Evolutionary conservation across 2,797 vertebrate genomes (phyloP).

Genomic region (Labroides dimidiatus): DNA sequence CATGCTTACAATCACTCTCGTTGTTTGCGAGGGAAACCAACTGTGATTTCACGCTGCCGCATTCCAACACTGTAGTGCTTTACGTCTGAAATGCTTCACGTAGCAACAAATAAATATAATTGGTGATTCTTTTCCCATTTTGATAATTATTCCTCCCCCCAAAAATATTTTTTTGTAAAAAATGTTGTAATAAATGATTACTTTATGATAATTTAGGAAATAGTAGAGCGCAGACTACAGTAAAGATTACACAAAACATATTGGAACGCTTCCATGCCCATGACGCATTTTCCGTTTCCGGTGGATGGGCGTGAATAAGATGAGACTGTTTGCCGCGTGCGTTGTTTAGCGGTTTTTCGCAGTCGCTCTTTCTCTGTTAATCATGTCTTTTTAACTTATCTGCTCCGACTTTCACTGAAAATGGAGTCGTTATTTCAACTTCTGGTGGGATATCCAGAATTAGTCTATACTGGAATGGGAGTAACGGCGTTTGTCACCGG

Average conservation of each 20-base stretch:
- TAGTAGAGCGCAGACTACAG: fast-evolving
- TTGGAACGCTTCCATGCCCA: background rate
- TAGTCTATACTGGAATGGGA: constrained; percentile 88
- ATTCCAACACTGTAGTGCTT: no score
- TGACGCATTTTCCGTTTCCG: constrained; percentile 69
- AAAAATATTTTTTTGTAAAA: no score
- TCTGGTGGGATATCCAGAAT: constrained; percentile 80
- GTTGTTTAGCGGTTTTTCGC: constrained; percentile 24
- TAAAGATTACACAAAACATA: background rate
- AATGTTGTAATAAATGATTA: no score
- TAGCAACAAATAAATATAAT: no score
- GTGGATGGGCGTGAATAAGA: constrained; percentile 61
- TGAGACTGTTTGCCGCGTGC: constrained; percentile 53
- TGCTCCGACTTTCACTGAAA: background rate
- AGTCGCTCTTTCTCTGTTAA: background rate
- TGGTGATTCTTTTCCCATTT: no score
- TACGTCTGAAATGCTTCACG: no score
- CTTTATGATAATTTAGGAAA: no score
- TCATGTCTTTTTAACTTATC: background rate
- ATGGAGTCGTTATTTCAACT: constrained; percentile 87
- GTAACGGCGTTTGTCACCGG: constrained; percentile 86
- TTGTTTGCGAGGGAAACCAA: no score
- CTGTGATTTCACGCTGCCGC: no score
- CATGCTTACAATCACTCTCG: no score
- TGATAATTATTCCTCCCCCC: no score